A percentile compares a stretch with the other conserved stretches of the same genome.
Evolutionary conservation across 2,113 vertebrate species (phyloP).

Genomic region (Lepus americanus): DNA sequence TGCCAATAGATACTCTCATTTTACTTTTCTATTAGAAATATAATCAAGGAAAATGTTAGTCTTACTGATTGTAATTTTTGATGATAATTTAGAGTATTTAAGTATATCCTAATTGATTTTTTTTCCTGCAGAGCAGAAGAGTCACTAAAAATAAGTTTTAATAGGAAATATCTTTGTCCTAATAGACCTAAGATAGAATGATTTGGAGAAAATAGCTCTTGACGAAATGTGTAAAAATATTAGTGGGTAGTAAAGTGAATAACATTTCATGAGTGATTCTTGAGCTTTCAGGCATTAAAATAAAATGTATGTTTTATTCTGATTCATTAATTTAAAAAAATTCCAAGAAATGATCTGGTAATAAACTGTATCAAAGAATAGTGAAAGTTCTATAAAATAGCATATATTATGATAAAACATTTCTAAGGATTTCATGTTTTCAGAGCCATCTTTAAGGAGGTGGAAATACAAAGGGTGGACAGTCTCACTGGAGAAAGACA

Average conservation of each 20-base stretch:
- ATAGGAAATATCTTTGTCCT: constrained; percentile 48
- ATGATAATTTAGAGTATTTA: constrained; percentile 78
- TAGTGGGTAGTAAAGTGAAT: background rate
- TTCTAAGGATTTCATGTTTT: background rate
- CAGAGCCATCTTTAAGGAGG: background rate
- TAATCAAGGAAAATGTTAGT: constrained; percentile 75
- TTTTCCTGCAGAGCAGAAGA: constrained; percentile 43
- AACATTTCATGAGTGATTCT: constrained; percentile 38
- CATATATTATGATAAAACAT: background rate
- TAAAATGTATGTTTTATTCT: background rate
- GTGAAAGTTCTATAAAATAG: background rate
- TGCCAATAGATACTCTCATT: constrained; percentile 75
- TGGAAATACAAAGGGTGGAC: background rate
- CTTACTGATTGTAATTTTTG: constrained; percentile 70
- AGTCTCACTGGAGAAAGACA: background rate
- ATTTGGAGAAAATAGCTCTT: constrained; percentile 54
- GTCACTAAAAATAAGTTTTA: constrained; percentile 66
- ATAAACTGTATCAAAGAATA: background rate
- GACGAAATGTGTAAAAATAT: constrained; percentile 37
- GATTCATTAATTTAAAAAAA: constrained; percentile 9
- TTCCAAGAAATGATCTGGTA: background rate
- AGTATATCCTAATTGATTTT: constrained; percentile 77
- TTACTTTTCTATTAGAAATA: constrained; percentile 79
- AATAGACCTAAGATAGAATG: constrained; percentile 47
- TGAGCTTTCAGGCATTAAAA: constrained; percentile 12